These are phyloP conservation scores for Tragulus kanchil DNA, from an alignment of 2,113 vertebrate genomes.

Conservation along the genomic window DNA sequence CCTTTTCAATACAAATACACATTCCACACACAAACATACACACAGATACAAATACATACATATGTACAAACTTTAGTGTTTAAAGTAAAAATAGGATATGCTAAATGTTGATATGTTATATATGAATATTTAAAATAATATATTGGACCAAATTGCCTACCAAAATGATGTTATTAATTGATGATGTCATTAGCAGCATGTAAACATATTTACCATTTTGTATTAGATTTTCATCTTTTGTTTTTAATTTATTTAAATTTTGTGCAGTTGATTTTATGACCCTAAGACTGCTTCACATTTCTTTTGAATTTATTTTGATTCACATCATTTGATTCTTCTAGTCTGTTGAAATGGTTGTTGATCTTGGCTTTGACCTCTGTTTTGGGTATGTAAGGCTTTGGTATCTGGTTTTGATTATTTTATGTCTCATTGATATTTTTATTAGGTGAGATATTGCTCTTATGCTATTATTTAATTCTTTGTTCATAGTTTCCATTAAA, in stretches of 20 bases:
- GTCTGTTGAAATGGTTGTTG: neutral
- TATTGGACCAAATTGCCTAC: neutral
- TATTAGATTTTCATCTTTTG: neutral
- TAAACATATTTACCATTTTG: neutral
- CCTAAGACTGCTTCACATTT: neutral
- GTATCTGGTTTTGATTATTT: too few relatives aligned
- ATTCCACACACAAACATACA: neutral
- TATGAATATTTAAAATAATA: neutral
- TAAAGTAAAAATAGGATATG: neutral
- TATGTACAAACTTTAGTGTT: neutral
- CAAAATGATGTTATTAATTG: neutral
- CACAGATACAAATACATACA: neutral
- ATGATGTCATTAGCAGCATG: neutral
- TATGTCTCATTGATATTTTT: too few relatives aligned
- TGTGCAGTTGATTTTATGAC: neutral
- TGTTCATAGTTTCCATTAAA: too few relatives aligned
- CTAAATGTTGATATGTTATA: neutral
- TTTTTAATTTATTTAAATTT: conserved; percentile 12
- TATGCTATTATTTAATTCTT: too few relatives aligned
- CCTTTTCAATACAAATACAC: neutral
- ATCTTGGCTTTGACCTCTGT: neutral
- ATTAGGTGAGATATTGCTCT: too few relatives aligned
- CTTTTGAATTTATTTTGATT: neutral
- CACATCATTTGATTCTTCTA: neutral
- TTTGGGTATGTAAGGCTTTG: neutral